Evolutionary conservation across 2,113 vertebrate genomes (phyloP), one percentile per base, ranked within the genome.

Genomic region (Murina feae): DNA sequence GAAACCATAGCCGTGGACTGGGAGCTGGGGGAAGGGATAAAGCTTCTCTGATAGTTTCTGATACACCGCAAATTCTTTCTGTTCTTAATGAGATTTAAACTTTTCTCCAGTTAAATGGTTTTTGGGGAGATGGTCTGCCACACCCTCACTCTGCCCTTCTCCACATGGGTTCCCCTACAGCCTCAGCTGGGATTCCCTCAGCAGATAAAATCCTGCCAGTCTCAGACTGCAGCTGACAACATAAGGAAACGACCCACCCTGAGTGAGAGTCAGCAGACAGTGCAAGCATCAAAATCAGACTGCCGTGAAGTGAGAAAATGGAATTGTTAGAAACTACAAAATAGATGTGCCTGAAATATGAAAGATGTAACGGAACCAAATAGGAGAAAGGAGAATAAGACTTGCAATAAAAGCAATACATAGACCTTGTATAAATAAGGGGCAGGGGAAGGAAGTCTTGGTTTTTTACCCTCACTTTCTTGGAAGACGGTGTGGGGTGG

Each of bases 321-420:
- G 53, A 32, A 10, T 49, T 6, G 7, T 5, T 23, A 4, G 32
- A 23, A 44, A 13, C 53, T 2, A 14, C 32, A 37, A 39, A 32
- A 25, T 16, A 16, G 7, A 2, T 13, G 0, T 17, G 55, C 32
- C n/a, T 42, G 9, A 23, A 12, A 4, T 0, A 37, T 2, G 35
- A 30, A 30, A 76, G 14, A 30, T 1, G 5, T 13, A 8, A 30
- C 53, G 60, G 74, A 32, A 79, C 51, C 87, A 42, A 51, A 11
- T 13, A 5, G 51, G 42, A 92, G 71, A 11, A 28, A 63, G 20
- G 20, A 5, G 35, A 20, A 14, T 2, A 14, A n/a, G 42, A 13
- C 53, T 21, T 8, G 53, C 53, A 55, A 55, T 55, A 10, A 55
- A 35, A 53, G 35, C 8, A 23, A 12, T 49, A 5, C 17, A 10